phyloP scores from a whole-genome alignment of 2,888 invertebrate species.

The Hydroisotoma schaefferi region DNA sequence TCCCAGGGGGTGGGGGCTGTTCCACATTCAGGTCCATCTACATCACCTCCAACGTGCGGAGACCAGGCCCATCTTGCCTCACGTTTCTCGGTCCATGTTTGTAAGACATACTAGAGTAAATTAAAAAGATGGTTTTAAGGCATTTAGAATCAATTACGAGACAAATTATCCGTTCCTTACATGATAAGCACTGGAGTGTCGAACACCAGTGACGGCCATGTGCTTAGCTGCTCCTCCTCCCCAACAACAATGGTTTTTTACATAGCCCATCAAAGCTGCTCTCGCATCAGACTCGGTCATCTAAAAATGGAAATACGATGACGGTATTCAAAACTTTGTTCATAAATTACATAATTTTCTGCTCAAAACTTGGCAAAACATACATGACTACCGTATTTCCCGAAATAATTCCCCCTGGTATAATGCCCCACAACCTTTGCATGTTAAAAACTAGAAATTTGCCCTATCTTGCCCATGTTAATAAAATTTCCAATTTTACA shows the following conservation, averaged over 20 bases:
- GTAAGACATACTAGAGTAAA: conserved; percentile 55
- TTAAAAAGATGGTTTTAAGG: too few species aligned
- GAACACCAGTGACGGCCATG: conserved; percentile 55
- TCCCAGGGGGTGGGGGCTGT: conserved; percentile 56
- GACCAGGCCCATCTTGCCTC: conserved; percentile 57
- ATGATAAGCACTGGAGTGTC: conserved; percentile 56
- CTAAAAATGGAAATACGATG: conserved; percentile 17
- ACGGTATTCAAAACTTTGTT: neutral
- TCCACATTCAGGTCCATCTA: conserved; percentile 52
- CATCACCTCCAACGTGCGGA: conserved; percentile 54
- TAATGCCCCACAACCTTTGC: too few species aligned
- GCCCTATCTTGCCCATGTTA: too few species aligned
- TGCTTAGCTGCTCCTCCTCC: conserved; percentile 55
- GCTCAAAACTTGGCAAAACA: neutral
- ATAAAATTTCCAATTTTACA: too few species aligned
- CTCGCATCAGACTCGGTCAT: conserved; percentile 51
- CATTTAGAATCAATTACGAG: too few species aligned
- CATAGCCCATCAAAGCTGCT: conserved; percentile 53
- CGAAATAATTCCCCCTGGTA: too few species aligned
- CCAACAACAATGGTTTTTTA: conserved; percentile 57
- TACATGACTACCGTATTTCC: neutral
- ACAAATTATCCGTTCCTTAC: conserved; percentile 50
- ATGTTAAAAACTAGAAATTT: neutral
- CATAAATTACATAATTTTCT: neutral
- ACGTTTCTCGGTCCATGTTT: conserved; percentile 57